A percentile compares a stretch with the other conserved stretches of the same genome.
phyloP scores from a whole-genome alignment of 2,888 invertebrate genomes.

The Acanthacorydalis orientalis region DNA sequence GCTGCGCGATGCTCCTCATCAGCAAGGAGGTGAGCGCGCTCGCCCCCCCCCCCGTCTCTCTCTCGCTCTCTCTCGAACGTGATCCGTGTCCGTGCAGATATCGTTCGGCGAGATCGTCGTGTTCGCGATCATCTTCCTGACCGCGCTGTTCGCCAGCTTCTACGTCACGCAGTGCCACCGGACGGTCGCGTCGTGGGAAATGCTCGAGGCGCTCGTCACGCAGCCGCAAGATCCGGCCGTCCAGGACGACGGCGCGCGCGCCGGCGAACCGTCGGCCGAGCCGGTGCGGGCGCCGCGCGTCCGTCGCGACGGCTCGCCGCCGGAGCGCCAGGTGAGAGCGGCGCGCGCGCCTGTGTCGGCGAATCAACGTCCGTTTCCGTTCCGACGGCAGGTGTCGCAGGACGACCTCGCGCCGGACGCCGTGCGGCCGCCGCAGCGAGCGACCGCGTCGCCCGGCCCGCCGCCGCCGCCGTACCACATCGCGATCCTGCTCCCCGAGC shows the following conservation, averaged over 20 bases:
- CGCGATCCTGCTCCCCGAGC: constrained; percentile 54
- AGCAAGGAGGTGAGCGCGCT: constrained; percentile 38
- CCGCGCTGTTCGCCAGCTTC: neutral
- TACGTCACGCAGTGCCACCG: constrained; percentile 1
- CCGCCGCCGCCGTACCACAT: constrained; percentile 73
- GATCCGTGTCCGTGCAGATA: constrained; percentile 20
- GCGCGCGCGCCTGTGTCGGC: constrained; percentile 14
- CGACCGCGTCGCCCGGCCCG: constrained; percentile 20
- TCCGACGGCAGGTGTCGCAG: constrained; percentile 16
- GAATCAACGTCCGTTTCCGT: constrained; percentile 5
- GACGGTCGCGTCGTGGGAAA: constrained; percentile 1
- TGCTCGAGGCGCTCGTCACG: constrained; percentile 18
- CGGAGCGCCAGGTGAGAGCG: constrained; percentile 9
- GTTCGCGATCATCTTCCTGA: constrained; percentile 25
- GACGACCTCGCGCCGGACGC: constrained; percentile 12
- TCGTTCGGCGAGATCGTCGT: constrained; percentile 41
- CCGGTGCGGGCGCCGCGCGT: constrained; percentile 23
- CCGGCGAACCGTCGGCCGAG: constrained; percentile 19
- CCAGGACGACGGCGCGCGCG: constrained; percentile 9
- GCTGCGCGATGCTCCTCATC: constrained; percentile 56
- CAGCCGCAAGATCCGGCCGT: constrained; percentile 40
- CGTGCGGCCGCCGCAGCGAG: constrained; percentile 11
- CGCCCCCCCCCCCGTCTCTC: constrained; percentile 4
- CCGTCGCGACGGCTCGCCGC: constrained; percentile 25
- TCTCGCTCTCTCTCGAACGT: constrained; percentile 7